phyloP scores from a whole-genome alignment of 2,888 invertebrate species.

The Nymphalis c-album region DNA sequence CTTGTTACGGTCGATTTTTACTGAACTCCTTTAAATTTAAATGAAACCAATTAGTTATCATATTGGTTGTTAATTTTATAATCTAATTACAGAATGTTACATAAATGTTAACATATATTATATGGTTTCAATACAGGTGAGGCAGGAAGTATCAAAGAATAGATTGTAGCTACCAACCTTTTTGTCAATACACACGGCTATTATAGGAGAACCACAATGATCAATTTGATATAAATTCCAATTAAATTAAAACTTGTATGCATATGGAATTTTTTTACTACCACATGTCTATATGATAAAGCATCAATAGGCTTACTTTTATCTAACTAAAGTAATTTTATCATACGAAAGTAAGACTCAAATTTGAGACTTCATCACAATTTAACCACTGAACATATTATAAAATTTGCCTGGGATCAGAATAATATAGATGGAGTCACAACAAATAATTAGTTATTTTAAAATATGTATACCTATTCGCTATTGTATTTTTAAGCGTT shows the following conservation, averaged over 20 bases:
- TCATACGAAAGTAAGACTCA: no score
- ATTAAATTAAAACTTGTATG: background rate
- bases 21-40: slow-evolving; percentile 31
- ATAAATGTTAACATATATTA: slow-evolving; percentile 27
- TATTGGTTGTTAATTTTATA: slow-evolving; percentile 27
- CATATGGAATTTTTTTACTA: background rate
- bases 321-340: no score
- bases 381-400: no score
- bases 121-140: slow-evolving; percentile 44
- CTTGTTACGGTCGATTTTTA: slow-evolving; percentile 56
- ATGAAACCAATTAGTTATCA: slow-evolving; percentile 12
- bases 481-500: no score
- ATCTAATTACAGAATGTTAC: slow-evolving; percentile 29
- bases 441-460: no score
- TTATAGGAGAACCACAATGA: slow-evolving; percentile 55
- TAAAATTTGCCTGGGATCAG: no score
- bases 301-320: no score
- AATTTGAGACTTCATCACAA: no score
- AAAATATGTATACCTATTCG: no score
- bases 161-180: slow-evolving; percentile 46
- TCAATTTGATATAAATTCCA: slow-evolving; percentile 53
- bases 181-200: slow-evolving; percentile 58
- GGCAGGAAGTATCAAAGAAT: slow-evolving; percentile 57
- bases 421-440: no score
- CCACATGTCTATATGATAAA: no score